phyloP scores from a whole-genome alignment of 2,888 invertebrate genomes.

The Ryuthela nishihirai region DNA sequence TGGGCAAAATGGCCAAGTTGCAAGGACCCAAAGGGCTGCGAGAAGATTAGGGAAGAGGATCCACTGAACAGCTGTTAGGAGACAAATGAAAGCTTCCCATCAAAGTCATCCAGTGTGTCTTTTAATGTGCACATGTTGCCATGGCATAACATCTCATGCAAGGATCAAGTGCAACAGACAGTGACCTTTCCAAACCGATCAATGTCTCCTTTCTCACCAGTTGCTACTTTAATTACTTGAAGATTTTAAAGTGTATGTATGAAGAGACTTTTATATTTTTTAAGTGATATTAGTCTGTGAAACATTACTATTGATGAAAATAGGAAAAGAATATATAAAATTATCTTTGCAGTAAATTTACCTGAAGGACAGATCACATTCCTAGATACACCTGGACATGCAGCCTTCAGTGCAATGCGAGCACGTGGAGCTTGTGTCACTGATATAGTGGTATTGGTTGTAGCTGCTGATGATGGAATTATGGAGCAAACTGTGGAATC shows the following conservation, averaged over 20 bases:
- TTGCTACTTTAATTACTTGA: too few relatives aligned
- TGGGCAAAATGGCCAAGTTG: too few relatives aligned
- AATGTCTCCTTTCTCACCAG: too few relatives aligned
- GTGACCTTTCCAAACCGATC: too few relatives aligned
- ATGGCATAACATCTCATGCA: too few relatives aligned
- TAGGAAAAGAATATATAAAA: neutral
- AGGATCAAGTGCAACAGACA: too few relatives aligned
- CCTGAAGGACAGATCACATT: constrained; percentile 81
- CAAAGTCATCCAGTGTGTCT: too few relatives aligned
- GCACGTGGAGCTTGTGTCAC: constrained; percentile 92
- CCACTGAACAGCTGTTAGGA: too few relatives aligned
- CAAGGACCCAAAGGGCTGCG: too few relatives aligned
- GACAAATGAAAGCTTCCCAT: too few relatives aligned
- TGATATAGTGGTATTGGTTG: constrained; percentile 90
- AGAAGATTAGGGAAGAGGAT: too few relatives aligned
- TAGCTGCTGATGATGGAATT: constrained; percentile 98
- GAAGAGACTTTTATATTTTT: neutral
- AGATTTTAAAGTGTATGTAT: neutral
- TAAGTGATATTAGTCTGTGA: neutral
- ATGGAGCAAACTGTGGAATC: constrained; percentile 97
- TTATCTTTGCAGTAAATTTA: constrained; percentile 57
- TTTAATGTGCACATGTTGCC: too few relatives aligned
- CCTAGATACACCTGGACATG: constrained; percentile 98
- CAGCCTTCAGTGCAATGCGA: constrained; percentile 92
- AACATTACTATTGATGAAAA: neutral